Evolutionary conservation across 2,888 invertebrate genomes (phyloP), one percentile per base, ranked within the genome.

Genomic region (Lochmaea capreae): DNA sequence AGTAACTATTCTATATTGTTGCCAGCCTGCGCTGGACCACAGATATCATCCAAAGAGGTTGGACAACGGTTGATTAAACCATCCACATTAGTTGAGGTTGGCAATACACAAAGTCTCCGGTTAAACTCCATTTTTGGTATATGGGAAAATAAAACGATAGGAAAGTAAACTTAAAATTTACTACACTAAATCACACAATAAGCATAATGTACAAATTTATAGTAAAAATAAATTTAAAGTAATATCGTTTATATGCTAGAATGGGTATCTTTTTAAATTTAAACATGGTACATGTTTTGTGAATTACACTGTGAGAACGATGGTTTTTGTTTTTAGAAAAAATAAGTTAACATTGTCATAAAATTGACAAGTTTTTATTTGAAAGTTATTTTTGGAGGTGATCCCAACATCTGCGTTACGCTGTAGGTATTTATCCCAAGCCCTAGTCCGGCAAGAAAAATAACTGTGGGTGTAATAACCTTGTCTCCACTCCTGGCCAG

Each of bases 391-490:
- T 16, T 16, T 73, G 68, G 58, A 75, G 72, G 66, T 78, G 80
- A 22, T 73, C 67, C 68, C 10, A 85, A 69, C 65, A 87, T 75
- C 75, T 86, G 86, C 78, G 85, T 87, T 63, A 87, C 70, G 77
- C 86, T 86, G 78, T 86, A 87, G 1, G 87, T 83, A 10, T 87
- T 87, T 6, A 87, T 81, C 65, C 85, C 86, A 54, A 87, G 83
- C 63, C 87, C 87, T 67, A 86, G 75, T 62, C 84, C 83, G 22
- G 87, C 87, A 72, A 87, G 76, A 63, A 87, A 75, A 72, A 87
- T 81, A 10, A 87, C 87, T n/a, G 85, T 82, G 43, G 85, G 84
- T 71, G 84, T 84, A 22, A 86, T 83, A 77, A 86, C 77, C 77
- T 80, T 84, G 76, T 87, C 86, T n/a, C 76, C 59, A 14, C 67